Percentiles rank a stretch among this genome's conserved stretches.
Conservation (phyloP, 2,113 vertebrate species). For the Nannobrachium achirus region DNA sequence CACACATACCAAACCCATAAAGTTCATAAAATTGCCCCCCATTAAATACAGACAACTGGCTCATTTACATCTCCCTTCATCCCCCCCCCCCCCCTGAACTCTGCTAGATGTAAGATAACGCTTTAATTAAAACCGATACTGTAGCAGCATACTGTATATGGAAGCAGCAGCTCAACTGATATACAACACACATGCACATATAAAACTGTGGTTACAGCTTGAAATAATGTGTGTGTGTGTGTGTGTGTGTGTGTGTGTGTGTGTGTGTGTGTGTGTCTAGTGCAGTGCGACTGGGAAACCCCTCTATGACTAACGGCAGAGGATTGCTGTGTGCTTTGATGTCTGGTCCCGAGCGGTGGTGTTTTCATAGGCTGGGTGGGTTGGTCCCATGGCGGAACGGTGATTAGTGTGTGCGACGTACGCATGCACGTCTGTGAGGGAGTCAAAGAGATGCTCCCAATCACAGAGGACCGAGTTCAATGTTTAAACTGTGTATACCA, state of each 20-base stretch:
- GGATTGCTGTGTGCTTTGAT: slow-evolving; percentile 15
- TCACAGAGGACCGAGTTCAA: slow-evolving; percentile 20
- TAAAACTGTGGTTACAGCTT: neutral
- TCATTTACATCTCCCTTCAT: too few species aligned
- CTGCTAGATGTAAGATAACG: too few species aligned
- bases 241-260: slow-evolving; percentile 18
- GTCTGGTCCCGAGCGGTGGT: slow-evolving; percentile 7
- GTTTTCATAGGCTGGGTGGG: neutral
- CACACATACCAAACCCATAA: too few species aligned
- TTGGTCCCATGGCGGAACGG: neutral
- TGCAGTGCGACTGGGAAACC: neutral
- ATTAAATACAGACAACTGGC: too few species aligned
- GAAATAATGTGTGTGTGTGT: slow-evolving; percentile 3
- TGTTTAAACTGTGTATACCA: neutral
- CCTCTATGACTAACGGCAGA: slow-evolving; percentile 35
- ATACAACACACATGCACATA: too few species aligned
- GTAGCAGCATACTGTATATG: too few species aligned
- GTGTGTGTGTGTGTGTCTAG: slow-evolving; percentile 20
- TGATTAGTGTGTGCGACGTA: neutral
- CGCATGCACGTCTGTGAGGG: slow-evolving; percentile 7
- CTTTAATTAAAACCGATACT: too few species aligned
- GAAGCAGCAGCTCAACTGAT: too few species aligned
- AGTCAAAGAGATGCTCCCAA: slow-evolving; percentile 18
- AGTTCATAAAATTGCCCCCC: too few species aligned
- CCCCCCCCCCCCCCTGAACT: too few species aligned